These are phyloP conservation scores for Phainopepla nitens DNA, from an alignment of 2,113 vertebrate genomes.

Conservation along the genomic window DNA sequence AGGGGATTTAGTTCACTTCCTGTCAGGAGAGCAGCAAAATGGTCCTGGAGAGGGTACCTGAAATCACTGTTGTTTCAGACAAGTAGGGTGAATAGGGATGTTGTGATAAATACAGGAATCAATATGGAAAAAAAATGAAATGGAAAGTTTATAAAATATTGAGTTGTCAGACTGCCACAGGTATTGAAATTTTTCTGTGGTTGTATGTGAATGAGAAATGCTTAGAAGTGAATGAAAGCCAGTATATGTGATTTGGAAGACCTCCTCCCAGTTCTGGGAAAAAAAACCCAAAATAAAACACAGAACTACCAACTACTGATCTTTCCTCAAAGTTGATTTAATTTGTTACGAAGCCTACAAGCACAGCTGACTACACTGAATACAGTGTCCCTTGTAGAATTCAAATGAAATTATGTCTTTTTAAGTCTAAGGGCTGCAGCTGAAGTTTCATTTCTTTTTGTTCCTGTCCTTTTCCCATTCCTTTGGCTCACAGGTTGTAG, in stretches of 20 bases:
- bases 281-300: not conserved
- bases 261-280: not conserved
- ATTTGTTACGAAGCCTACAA: not conserved
- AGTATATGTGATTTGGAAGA: not conserved
- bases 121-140: not conserved
- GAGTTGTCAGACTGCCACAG: not conserved
- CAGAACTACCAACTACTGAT: not conserved
- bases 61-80: not conserved
- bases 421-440: not conserved
- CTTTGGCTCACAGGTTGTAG: conserved; percentile 64
- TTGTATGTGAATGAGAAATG: not conserved
- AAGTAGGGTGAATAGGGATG: not conserved
- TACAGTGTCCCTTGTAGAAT: not conserved
- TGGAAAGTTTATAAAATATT: not conserved
- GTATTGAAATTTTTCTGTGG: not conserved
- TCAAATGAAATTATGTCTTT: not conserved
- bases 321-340: not conserved
- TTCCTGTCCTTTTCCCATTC: not conserved
- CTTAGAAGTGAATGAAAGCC: not conserved
- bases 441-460: not conserved
- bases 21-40: not conserved
- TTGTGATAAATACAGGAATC: not conserved
- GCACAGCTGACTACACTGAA: not conserved
- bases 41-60: not conserved
- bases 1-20: conserved; percentile 1